Evolutionary conservation across 2,113 vertebrate genomes (phyloP).

Genomic region (Oncorhynchus masou): DNA sequence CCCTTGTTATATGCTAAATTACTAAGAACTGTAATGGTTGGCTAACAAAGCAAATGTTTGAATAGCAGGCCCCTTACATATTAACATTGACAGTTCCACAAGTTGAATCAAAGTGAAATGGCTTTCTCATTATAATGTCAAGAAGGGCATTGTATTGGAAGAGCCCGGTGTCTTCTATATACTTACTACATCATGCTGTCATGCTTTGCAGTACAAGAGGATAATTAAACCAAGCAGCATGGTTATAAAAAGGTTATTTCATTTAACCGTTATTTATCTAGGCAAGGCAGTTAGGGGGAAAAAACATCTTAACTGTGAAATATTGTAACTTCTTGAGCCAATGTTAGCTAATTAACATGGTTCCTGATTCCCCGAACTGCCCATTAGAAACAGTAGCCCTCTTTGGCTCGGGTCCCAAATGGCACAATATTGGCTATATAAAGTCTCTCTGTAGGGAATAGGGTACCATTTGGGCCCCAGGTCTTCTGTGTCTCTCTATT

Average conservation of each 20-base stretch:
- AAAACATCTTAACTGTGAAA: conserved; percentile 2
- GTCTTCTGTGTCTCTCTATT: conserved; percentile 27
- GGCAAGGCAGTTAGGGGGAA: no score
- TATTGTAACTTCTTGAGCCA: conserved; percentile 29
- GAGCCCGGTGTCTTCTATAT: neutral
- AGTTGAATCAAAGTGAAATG: conserved; percentile 24
- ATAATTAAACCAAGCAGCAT: neutral
- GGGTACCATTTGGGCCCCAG: no score
- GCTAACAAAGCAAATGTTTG: neutral
- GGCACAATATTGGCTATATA: no score
- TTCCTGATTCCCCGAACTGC: conserved; percentile 20
- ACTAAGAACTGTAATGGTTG: conserved; percentile 44
- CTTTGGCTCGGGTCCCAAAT: conserved; percentile 1
- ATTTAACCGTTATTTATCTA: no score
- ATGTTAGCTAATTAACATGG: conserved; percentile 34
- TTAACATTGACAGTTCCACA: conserved; percentile 24
- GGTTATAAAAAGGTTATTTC: no score
- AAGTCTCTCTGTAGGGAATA: no score
- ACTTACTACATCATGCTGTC: neutral
- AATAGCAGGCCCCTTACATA: neutral
- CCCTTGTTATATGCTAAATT: conserved; percentile 30
- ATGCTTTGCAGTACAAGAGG: neutral
- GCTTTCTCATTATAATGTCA: conserved; percentile 1
- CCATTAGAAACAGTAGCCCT: conserved; percentile 32
- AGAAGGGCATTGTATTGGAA: neutral